Base-by-base conservation (phyloP, 2,888 invertebrate genomes). In the Stramonita haemastoma region DNA sequence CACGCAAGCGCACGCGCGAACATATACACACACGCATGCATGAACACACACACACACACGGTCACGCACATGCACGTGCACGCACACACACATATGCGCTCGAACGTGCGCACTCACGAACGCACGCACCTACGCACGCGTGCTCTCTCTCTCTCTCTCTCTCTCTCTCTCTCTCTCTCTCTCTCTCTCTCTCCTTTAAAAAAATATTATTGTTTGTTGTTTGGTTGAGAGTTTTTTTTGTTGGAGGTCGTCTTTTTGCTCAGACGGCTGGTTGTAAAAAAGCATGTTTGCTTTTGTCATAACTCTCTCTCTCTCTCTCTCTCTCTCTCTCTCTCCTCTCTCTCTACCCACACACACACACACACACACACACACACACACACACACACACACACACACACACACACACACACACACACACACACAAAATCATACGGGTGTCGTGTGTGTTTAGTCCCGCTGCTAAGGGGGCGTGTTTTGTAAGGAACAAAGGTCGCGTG, bases 391-490 rank as follows among this genome's bases (percentile, higher is more conserved):
- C 26, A 73, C n/a, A n/a, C 26, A 70, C n/a, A 73, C 73, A 29
- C 70, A 70, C 70, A 70, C 70, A 70, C 70, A 70, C n/a, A 70
- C 70, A 70, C n/a, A 70, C 70, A n/a, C 70, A n/a, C 70, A n/a
- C 70, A n/a, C 70, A 70, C n/a, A 70, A 1, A 17, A 8, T n/a
- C 60, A 60, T 22, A 15, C 4, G 60, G 19, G 22, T 22, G n/a
- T 22, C 6, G 19, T 22, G 15, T 60, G 60, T 19, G 19, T 22
- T 1, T 60, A 1, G 46, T 46, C 46, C 46, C 46, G 8, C 46
- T 46, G 46, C 8, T 46, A 46, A 46, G 46, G 46, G 46, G 46
- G 46, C 46, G 46, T 46, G 46, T 46, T 2, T 46, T 46, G 46
- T 46, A 8, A 46, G 46, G 46, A 46, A 46, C 46, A 46, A 46